Base-by-base conservation (phyloP, 2,113 vertebrate species). In the Sclerurus mexicanus region DNA sequence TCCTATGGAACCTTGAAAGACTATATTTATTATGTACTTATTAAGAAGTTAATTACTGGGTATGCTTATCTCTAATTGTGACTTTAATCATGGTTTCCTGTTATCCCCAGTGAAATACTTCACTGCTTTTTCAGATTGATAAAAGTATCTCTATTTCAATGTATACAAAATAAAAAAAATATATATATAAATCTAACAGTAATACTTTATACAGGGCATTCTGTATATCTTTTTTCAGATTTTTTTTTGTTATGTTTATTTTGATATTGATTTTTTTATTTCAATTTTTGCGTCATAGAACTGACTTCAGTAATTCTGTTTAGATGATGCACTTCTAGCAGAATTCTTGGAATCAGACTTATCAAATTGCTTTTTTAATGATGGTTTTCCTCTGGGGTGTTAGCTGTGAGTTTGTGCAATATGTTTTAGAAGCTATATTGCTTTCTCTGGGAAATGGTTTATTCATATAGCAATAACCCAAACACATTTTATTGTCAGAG, bases 401-500 rank as follows among this genome's bases (percentile, higher is more conserved):
- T 90, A 84, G 79, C 39, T 84, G 58, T 87, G 56, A 91, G 69
- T 52, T 72, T 90, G 49, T 84, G 93, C 53, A 96, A 30, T 90
- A 53, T 90, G 84, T 64, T 93, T 96, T 67, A 87, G 77, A 81
- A 97, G 90, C 71, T 60, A 80, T 49, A 67, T 93, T 94, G 72
- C 92, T 95, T 96, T 95, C 39, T 76, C 73, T 85, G 87, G 44
- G 74, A 96, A 92, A 83, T 95, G 74, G 53, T 94, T 92, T 96
- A 95, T 97, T 97, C 95, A 96, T 96, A 91, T 44, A 49, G 42
- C 63, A 97, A 96, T 94, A 96, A 96, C 31, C 76, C 50, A 96
- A 87, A 47, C 49, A 89, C 31, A 35, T 50, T 93, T 96, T 96
- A 71, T 83, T 95, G 66, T 92, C 72, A 91, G 92, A 62, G 31